phyloP scores from a whole-genome alignment of 1,140 invertebrate genomes.

The Monomorium pharaonis region DNA sequence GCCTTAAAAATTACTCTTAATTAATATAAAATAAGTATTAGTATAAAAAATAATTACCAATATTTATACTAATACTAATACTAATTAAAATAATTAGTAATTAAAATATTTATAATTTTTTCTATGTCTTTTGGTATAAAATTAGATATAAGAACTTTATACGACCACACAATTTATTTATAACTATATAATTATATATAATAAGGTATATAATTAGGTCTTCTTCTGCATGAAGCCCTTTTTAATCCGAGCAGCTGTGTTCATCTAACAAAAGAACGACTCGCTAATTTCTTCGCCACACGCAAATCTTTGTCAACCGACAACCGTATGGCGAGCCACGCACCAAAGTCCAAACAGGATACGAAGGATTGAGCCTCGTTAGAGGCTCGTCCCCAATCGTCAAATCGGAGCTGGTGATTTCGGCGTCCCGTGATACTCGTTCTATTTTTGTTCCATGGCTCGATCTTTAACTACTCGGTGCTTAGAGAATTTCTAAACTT shows the following conservation, averaged over 20 bases:
- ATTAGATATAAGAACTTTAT: neutral
- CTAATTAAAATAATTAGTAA: too few relatives aligned
- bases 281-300: constrained; percentile 22
- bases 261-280: constrained; percentile 1
- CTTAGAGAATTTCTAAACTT: constrained; percentile 19
- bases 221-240: neutral
- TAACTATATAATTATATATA: neutral
- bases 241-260: neutral
- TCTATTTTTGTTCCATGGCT: neutral
- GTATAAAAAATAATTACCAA: too few relatives aligned
- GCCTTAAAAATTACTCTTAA: neutral
- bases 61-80: too few relatives aligned
- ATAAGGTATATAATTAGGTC: neutral
- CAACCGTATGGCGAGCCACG: constrained; percentile 13
- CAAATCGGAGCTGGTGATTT: constrained; percentile 54
- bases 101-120: neutral
- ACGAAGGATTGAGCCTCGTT: constrained; percentile 57
- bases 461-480: neutral
- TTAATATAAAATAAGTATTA: too few relatives aligned
- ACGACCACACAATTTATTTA: too few relatives aligned
- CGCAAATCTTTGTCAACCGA: constrained; percentile 26
- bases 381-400: constrained; percentile 35
- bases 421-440: constrained; percentile 40
- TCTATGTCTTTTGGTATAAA: neutral
- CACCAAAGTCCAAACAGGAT: constrained; percentile 52